Evolutionary conservation across 2,113 vertebrate species (phyloP).

Genomic region (Pteropus alecto): DNA sequence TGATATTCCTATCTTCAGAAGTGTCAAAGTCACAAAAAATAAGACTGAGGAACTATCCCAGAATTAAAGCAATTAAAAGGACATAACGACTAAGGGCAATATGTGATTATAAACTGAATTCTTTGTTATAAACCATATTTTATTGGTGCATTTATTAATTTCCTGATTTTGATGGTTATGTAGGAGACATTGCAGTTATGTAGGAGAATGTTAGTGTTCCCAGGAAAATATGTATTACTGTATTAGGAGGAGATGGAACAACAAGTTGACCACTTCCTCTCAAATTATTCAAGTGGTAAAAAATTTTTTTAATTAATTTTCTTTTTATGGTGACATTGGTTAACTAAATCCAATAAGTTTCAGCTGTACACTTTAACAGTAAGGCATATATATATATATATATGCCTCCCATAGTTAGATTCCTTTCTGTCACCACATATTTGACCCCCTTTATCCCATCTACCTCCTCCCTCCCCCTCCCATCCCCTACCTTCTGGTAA

Average conservation of each 20-base stretch:
- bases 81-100: neutral
- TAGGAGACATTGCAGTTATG: neutral
- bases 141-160: neutral
- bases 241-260: neutral
- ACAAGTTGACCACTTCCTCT: neutral
- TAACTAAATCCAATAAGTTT: too few species aligned
- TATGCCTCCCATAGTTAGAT: too few species aligned
- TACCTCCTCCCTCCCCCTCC: too few species aligned
- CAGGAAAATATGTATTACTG: neutral
- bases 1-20: neutral
- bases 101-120: neutral
- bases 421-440: too few species aligned
- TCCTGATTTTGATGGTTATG: neutral
- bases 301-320: too few species aligned
- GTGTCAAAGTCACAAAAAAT: neutral
- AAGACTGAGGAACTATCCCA: neutral
- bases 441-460: too few species aligned
- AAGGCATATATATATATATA: too few species aligned
- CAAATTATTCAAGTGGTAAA: neutral
- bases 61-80: neutral
- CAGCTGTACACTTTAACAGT: too few species aligned
- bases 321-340: too few species aligned
- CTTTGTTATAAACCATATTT: neutral
- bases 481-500: too few species aligned
- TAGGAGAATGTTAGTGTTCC: neutral